Percentiles rank a stretch among this genome's conserved stretches.
Evolutionary conservation across 1,140 invertebrate species (phyloP).

Genomic region (Phortica variegata): DNA sequence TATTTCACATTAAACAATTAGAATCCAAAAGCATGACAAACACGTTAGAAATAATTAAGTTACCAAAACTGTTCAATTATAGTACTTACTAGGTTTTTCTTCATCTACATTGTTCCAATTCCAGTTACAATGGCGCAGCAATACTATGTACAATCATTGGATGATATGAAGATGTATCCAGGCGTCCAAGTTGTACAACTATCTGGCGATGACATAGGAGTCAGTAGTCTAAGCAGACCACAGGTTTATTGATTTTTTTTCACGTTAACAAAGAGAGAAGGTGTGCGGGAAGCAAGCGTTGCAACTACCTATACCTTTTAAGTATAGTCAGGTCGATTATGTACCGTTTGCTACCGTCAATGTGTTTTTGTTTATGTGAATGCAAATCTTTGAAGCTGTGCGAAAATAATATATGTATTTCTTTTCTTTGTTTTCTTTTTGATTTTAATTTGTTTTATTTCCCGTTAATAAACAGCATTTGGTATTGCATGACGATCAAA

Average conservation of each 20-base stretch:
- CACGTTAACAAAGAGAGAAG: neutral
- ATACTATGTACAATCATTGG: constrained; percentile 30
- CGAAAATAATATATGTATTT: neutral
- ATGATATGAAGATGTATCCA: constrained; percentile 36
- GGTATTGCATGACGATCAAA: constrained; percentile 45
- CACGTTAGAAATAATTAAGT: too few species aligned
- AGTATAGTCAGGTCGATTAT: too few species aligned
- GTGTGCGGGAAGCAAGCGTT: too few species aligned
- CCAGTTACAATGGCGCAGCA: constrained; percentile 42
- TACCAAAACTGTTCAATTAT: too few species aligned
- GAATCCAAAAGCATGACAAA: too few species aligned
- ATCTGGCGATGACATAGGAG: constrained; percentile 44
- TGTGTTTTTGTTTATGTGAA: neutral
- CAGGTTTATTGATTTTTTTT: constrained; percentile 9
- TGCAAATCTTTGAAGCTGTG: neutral
- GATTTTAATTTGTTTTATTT: too few species aligned
- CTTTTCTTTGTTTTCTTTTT: neutral
- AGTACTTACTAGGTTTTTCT: too few species aligned
- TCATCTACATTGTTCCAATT: too few species aligned
- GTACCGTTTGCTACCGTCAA: too few species aligned
- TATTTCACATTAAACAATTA: too few species aligned
- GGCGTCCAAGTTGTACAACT: constrained; percentile 51
- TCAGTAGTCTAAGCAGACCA: constrained; percentile 27
- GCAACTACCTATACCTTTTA: too few species aligned
- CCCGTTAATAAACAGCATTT: constrained; percentile 24